Percentiles rank a stretch among this genome's conserved stretches.
Evolutionary conservation across 1,140 invertebrate genomes (phyloP).

Genomic region (Bombus breviceps): DNA sequence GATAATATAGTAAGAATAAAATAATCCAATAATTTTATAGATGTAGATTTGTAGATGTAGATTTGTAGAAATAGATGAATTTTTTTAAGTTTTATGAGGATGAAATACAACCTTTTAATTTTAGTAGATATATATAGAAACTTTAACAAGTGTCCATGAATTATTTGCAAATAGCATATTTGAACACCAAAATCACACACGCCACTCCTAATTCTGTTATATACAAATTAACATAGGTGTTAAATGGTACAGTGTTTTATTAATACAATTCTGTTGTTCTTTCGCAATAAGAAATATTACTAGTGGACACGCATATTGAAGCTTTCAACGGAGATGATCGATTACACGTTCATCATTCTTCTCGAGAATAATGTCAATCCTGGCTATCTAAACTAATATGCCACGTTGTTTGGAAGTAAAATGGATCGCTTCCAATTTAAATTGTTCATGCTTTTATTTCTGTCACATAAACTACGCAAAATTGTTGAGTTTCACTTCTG

Average conservation of each 20-base stretch:
- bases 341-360: slow-evolving; percentile 52
- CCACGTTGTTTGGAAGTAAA: slow-evolving; percentile 35
- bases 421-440: slow-evolving; percentile 44
- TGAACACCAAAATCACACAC: not conserved
- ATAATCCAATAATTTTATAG: too few relatives aligned
- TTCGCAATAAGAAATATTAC: slow-evolving; percentile 21
- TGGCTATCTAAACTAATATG: slow-evolving; percentile 34
- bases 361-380: slow-evolving; percentile 42
- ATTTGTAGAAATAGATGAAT: too few relatives aligned
- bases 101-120: not conserved
- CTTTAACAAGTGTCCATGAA: not conserved
- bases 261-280: not conserved
- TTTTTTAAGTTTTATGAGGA: not conserved
- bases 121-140: too few relatives aligned
- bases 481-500: not conserved
- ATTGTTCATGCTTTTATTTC: slow-evolving; percentile 13
- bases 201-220: not conserved
- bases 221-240: not conserved
- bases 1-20: not conserved
- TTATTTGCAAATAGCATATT: not conserved
- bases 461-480: slow-evolving; percentile 1
- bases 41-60: too few relatives aligned
- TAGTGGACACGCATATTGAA: slow-evolving; percentile 30
- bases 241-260: not conserved
- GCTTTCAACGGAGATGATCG: slow-evolving; percentile 47